A percentile compares a stretch with the other conserved stretches of the same genome.
Conservation (phyloP, 2,797 vertebrate genomes). For the Sebastes diploproa region DNA sequence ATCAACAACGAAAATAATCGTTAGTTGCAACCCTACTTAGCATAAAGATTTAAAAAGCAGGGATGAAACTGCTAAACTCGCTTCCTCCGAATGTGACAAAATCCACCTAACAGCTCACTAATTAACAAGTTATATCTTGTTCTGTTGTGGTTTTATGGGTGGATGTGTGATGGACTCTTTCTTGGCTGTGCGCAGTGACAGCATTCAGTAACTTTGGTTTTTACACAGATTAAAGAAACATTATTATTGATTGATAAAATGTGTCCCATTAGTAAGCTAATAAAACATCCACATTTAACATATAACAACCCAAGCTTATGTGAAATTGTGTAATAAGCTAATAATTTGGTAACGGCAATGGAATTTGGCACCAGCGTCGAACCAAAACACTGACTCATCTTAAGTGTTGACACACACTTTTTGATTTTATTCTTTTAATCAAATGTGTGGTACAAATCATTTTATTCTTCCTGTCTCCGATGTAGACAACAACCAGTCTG, state of each 20-base stretch:
- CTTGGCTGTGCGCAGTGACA: not conserved
- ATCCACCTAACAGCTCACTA: not conserved
- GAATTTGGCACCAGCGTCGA: conserved; percentile 18
- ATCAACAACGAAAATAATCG: too few species aligned
- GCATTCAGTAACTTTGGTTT: not conserved
- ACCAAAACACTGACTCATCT: conserved; percentile 11
- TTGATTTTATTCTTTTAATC: not conserved
- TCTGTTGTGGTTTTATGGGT: not conserved
- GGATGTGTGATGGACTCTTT: not conserved
- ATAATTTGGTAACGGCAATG: conserved; percentile 2
- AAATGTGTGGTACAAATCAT: not conserved
- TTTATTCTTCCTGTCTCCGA: not conserved
- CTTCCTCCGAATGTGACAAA: too few species aligned
- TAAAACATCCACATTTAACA: not conserved
- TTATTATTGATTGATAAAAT: not conserved
- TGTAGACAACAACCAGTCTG: conserved; percentile 67
- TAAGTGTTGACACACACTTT: not conserved
- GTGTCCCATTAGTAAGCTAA: not conserved
- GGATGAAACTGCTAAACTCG: too few species aligned
- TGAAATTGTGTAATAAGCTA: not conserved
- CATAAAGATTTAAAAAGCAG: too few species aligned
- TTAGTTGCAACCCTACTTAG: too few species aligned
- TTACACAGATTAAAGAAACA: not conserved
- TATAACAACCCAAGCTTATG: not conserved
- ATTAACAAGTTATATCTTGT: not conserved